These are phyloP conservation scores for Eufriesea mexicana DNA, from an alignment of 1,140 invertebrate species.

Conservation along the genomic window DNA sequence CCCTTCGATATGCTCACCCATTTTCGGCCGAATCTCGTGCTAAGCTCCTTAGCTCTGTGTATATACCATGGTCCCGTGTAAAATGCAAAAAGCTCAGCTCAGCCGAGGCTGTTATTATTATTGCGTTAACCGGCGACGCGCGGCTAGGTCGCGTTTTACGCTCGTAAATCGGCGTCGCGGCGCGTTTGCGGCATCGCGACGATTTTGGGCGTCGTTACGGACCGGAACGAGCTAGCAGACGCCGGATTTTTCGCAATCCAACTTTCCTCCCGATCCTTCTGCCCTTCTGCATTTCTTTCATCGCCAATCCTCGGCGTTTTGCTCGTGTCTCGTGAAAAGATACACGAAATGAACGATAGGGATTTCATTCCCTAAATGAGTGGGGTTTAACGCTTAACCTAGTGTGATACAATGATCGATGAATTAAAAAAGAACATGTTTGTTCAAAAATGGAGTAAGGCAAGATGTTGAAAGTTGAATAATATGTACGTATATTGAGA, in stretches of 20 bases:
- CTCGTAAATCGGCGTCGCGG: conserved; percentile 26
- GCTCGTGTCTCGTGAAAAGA: too few species aligned
- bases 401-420: too few species aligned
- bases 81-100: conserved; percentile 41
- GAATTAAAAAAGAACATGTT: too few species aligned
- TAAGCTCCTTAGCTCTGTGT: conserved; percentile 41
- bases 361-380: too few species aligned
- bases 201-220: conserved; percentile 22
- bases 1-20: conserved; percentile 57
- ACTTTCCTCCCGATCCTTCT: neutral
- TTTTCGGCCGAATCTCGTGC: conserved; percentile 55
- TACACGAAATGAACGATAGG: too few species aligned
- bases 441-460: too few species aligned
- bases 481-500: too few species aligned
- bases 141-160: conserved; percentile 29
- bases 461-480: too few species aligned
- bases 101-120: conserved; percentile 37
- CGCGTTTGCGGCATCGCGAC: neutral
- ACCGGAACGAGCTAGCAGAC: conserved; percentile 1
- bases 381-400: too few species aligned
- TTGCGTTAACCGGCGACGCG: conserved; percentile 20
- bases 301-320: too few species aligned
- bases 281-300: too few species aligned
- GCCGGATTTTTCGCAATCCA: conserved; percentile 30
- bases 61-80: conserved; percentile 17